Conservation (phyloP, 2,888 invertebrate species). For the Drosophila pegasa region DNA sequence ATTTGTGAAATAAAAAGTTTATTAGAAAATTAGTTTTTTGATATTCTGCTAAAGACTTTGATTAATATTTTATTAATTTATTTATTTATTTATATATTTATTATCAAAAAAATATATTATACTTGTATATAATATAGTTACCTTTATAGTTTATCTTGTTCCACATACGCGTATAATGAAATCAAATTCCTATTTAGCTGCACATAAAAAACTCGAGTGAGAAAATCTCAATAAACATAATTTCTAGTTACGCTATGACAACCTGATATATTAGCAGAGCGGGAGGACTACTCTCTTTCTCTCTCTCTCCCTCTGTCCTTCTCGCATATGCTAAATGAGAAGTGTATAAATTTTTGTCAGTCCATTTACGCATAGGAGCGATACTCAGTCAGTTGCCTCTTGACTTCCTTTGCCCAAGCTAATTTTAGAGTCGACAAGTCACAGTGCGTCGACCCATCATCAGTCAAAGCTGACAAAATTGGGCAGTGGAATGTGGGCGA, state of each 20-base stretch:
- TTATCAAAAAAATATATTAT: too few species aligned
- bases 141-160: background rate
- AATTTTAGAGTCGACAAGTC: conserved; percentile 45
- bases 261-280: conserved; percentile 30
- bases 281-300: background rate
- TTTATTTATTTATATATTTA: too few species aligned
- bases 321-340: conserved; percentile 38
- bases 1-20: too few species aligned
- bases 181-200: conserved; percentile 4
- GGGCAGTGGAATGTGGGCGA: conserved; percentile 2
- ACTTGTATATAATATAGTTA: too few species aligned
- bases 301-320: background rate
- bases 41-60: too few species aligned
- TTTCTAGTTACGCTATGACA: conserved; percentile 28
- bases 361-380: conserved; percentile 33
- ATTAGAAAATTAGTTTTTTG: too few species aligned
- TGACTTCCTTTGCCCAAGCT: conserved; percentile 40
- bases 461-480: conserved; percentile 32
- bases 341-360: conserved; percentile 50
- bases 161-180: background rate
- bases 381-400: conserved; percentile 14
- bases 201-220: background rate
- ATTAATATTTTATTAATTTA: too few species aligned
- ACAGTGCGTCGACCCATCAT: conserved; percentile 31
- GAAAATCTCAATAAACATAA: conserved; percentile 24